Base-by-base conservation (phyloP, 1,140 invertebrate species). In the Bombus ignitus region DNA sequence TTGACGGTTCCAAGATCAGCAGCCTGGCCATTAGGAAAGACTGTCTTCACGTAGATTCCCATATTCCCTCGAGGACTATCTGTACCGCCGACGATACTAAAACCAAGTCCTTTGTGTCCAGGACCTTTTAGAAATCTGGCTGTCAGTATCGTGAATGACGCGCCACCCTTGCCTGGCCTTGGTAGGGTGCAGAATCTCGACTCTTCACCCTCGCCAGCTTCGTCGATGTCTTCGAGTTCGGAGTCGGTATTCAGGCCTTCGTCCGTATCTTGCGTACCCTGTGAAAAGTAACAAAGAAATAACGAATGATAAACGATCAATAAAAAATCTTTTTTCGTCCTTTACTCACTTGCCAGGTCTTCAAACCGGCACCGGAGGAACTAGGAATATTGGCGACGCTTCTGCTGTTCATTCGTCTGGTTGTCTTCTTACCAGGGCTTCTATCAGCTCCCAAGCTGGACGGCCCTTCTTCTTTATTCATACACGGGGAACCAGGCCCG, bases 21-120 rank as follows among this genome's bases (percentile, higher is more conserved):
- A 37, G 98, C 98, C 95, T 98, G 97, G 25, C 98, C 98, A 89
- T 97, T 97, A 3, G 98, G 97, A 94, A 98, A 98, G 22, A 99
- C 97, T 2, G 98, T 98, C 94, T 98, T 98, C 1, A 99, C 98
- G 94, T 98, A 98, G 90, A 99, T 98, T 28, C 98, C 98, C 96
- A 99, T 98, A 89, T 97, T 97, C 6, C 98, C 98, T 92, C 97
- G 97, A 3, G 98, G 97, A 57, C 98, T 98, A 93, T 99, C 98
- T 15, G 96, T 97, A 66, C 98, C 98, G 44, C 98, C 98, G 39
- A 99, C 98, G 91, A 99, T 98, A 93, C 98, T 98, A 93, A 99
- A 99, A 2, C 98, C 98, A 39, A 99, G 96, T 81, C 98, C 98
- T 93, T 98, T 98, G 78, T 98, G 97, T 8, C 98, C 97, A 18